Evolutionary conservation across 2,888 invertebrate genomes (phyloP), one percentile per base, ranked within the genome.

Genomic region (Scrobipalpa atriplicella): DNA sequence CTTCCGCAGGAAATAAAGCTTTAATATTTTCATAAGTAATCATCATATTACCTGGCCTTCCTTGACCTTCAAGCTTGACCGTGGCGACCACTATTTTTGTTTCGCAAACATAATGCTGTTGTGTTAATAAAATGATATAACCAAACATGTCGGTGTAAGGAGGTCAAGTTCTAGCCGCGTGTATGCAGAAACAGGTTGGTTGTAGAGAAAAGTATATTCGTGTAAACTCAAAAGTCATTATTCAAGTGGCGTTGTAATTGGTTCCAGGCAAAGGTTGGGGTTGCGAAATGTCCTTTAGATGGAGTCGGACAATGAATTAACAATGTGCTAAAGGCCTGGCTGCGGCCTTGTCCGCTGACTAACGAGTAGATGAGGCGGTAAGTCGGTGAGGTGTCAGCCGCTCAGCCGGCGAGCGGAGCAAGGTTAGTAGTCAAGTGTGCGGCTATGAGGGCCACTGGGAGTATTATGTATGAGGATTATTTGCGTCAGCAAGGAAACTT

Each of bases 81-180:
- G 71, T 75, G 77, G 78, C 78, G 76, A 75, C 77, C 75, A 72
- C 73, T 78, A 73, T 72, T 77, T 71, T 75, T 75, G 68, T 78
- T 78, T 78, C 78, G 78, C 76, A 77, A 80, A 81, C 81, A 80
- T 73, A 73, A 74, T 75, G 74, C 79, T 76, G 78, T 16, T 52
- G 75, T 78, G 75, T 75, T 71, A 73, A 76, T 79, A 77, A 78
- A 64, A 63, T 72, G 67, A 73, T 72, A 83, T 83, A 80, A 75
- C 73, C 75, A 81, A 85, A 86, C 85, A 78, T 80, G 82, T 85
- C 86, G 78, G 74, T 70, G 70, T 79, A 88, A 88, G 81, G 85
- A 81, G 88, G 89, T 87, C 88, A 89, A 89, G 89, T 89, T 89
- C 81, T 79, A 79, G 77, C 78, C 74, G 73, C 76, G 19, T 16